Evolutionary conservation across 2,888 invertebrate genomes (phyloP).

Genomic region (Clusia tigrina): DNA sequence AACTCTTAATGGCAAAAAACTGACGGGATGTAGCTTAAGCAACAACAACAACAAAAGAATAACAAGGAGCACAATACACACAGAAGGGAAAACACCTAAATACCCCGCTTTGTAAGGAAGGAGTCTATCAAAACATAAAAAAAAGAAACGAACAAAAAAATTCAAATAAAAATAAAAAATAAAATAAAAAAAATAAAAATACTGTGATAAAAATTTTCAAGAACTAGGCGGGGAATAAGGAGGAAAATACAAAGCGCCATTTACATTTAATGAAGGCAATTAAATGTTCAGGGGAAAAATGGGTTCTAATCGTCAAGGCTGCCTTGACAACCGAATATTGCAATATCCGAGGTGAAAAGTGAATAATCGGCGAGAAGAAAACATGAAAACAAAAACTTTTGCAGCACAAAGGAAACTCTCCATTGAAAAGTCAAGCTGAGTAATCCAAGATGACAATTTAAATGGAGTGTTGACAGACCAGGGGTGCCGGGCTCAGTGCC

Average conservation of each 20-base stretch:
- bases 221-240: too few relatives aligned
- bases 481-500: too few relatives aligned
- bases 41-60: neutral
- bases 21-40: neutral
- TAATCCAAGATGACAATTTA: too few relatives aligned
- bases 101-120: neutral
- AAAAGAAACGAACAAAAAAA: neutral
- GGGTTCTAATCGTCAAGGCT: neutral
- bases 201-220: too few relatives aligned
- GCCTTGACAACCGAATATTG: too few relatives aligned
- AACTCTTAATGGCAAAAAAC: neutral
- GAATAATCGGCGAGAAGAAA: too few relatives aligned
- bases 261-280: slow-evolving; percentile 51
- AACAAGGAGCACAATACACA: neutral
- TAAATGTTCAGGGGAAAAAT: slow-evolving; percentile 45
- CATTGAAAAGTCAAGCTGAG: too few relatives aligned
- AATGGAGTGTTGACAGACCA: too few relatives aligned
- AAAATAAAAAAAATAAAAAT: neutral
- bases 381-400: too few relatives aligned
- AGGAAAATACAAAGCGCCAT: slow-evolving; percentile 42
- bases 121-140: slow-evolving; percentile 17
- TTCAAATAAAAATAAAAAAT: slow-evolving; percentile 2
- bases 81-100: neutral
- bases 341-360: too few relatives aligned
- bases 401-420: too few relatives aligned